Evolutionary conservation across 1,140 invertebrate genomes (phyloP).

Genomic region (Patella vulgata): DNA sequence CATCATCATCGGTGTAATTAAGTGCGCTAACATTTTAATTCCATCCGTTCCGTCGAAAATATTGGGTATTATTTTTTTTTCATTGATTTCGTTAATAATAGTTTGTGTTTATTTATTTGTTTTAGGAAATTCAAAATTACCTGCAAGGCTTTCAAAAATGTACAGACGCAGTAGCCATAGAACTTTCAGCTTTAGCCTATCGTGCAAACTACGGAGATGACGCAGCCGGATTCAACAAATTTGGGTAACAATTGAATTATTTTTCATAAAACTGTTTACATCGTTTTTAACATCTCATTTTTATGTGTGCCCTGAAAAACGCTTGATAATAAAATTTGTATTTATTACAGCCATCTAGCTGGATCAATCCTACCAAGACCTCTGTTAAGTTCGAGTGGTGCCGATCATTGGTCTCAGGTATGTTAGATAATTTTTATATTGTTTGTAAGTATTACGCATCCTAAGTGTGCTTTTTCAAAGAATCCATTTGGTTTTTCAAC

Average conservation of each 20-base stretch:
- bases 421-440: too few relatives aligned
- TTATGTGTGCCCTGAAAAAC: too few relatives aligned
- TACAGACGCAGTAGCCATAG: slow-evolving; percentile 21
- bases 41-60: background rate
- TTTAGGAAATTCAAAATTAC: slow-evolving; percentile 58
- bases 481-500: too few relatives aligned
- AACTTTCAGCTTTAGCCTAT: slow-evolving; percentile 45
- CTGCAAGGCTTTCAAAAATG: slow-evolving; percentile 54
- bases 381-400: background rate
- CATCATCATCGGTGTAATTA: background rate
- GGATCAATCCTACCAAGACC: slow-evolving; percentile 13
- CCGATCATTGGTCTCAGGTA: background rate
- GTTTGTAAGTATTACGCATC: too few relatives aligned
- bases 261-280: too few relatives aligned
- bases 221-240: slow-evolving; percentile 24
- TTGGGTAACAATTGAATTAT: slow-evolving; percentile 27
- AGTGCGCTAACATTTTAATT: background rate
- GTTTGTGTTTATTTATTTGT: background rate
- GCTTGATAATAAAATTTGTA: too few relatives aligned
- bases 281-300: too few relatives aligned
- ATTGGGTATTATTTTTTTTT: background rate
- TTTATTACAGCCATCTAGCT: slow-evolving; percentile 19
- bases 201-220: slow-evolving; percentile 42
- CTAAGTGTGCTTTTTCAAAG: too few relatives aligned
- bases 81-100: background rate